Percentiles rank a stretch among this genome's conserved stretches.
These are phyloP conservation scores for Xiphydria camelus DNA, from an alignment of 2,888 invertebrate species.

Conservation along the genomic window DNA sequence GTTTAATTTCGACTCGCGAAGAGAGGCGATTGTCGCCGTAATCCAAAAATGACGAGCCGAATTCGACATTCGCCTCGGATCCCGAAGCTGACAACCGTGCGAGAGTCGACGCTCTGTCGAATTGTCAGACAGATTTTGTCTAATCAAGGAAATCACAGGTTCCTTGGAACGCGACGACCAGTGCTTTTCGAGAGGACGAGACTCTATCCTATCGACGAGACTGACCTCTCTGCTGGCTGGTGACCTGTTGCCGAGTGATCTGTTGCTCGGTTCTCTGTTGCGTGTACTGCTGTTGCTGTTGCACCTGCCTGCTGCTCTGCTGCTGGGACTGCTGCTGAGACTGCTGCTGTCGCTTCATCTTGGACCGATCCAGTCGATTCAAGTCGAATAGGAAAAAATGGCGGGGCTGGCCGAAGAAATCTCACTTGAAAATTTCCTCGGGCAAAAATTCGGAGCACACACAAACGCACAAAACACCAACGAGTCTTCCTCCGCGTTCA, in stretches of 20 bases:
- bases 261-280: constrained; percentile 76
- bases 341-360: constrained; percentile 75
- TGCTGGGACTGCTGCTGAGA: constrained; percentile 49
- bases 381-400: constrained; percentile 19
- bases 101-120: too few relatives aligned
- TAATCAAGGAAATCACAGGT: background rate
- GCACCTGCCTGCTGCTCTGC: constrained; percentile 58
- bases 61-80: too few relatives aligned
- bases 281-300: constrained; percentile 56
- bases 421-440: background rate
- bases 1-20: too few relatives aligned
- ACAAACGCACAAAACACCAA: constrained; percentile 15
- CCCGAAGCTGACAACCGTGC: too few relatives aligned
- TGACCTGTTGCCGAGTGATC: constrained; percentile 74
- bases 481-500: too few relatives aligned
- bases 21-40: too few relatives aligned
- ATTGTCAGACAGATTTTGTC: too few relatives aligned
- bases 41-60: too few relatives aligned
- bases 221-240: constrained; percentile 76
- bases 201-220: constrained; percentile 26
- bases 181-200: too few relatives aligned
- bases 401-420: too few relatives aligned
- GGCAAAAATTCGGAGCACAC: constrained; percentile 10
- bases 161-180: constrained; percentile 2
- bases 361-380: constrained; percentile 50